A percentile compares a stretch with the other conserved stretches of the same genome.
Conservation (phyloP, 1,140 invertebrate genomes). For the Hesperophylax magnus region DNA sequence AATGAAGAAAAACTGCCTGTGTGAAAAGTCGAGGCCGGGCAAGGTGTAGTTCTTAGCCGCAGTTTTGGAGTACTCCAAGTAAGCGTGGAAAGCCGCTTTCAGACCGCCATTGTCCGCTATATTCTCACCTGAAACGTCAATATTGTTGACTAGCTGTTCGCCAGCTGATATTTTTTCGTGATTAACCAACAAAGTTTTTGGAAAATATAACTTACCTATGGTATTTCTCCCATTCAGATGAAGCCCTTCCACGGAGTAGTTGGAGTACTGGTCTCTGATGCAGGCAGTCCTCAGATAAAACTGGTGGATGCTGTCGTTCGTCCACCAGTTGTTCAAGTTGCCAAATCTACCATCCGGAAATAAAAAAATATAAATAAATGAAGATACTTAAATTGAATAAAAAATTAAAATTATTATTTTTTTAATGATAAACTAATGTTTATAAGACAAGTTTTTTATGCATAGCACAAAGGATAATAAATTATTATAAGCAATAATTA, state of each 20-base stretch:
- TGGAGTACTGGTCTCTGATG: conserved; percentile 91
- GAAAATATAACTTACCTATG: conserved; percentile 72
- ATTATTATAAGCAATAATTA: no score
- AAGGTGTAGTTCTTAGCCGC: conserved; percentile 71
- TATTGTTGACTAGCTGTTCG: no score
- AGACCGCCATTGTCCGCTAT: conserved; percentile 94
- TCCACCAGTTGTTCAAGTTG: no score
- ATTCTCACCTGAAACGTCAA: no score
- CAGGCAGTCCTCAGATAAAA: conserved; percentile 94
- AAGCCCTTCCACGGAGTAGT: conserved; percentile 78
- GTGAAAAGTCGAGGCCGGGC: conserved; percentile 86
- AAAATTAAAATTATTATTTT: no score
- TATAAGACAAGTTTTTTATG: no score
- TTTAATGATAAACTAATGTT: no score
- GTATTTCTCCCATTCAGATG: conserved; percentile 84
- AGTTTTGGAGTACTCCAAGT: conserved; percentile 73
- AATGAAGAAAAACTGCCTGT: conserved; percentile 93
- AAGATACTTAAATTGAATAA: no score
- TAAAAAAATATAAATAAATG: no score
- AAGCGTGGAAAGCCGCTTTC: conserved; percentile 92
- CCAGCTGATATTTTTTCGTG: no score
- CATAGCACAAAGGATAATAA: no score
- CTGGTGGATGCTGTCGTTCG: conserved; percentile 89
- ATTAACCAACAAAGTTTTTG: no score
- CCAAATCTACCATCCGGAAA: conserved; percentile 87